Evolutionary conservation across 2,797 vertebrate genomes (phyloP).

Genomic region (Pteronotus mesoamericanus): DNA sequence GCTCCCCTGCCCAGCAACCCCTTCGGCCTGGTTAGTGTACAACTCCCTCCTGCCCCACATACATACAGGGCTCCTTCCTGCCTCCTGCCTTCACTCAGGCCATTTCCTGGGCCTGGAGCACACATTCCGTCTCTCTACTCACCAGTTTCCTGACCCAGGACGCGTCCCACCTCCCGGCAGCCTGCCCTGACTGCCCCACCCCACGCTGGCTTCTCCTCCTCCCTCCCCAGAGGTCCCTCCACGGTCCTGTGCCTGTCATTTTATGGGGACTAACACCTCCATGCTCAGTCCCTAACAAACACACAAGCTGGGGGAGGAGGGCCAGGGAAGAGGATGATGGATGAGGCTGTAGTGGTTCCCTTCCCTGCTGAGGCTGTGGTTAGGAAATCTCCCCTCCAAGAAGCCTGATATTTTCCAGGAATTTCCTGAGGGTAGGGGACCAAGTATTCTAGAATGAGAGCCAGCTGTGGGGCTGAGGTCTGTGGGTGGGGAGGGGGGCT

Average conservation of each 20-base stretch:
- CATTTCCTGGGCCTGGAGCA: not conserved
- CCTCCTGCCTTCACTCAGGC: not conserved
- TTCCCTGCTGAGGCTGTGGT: conserved; percentile 52
- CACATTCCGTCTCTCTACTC: not conserved
- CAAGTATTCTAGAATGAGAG: conserved; percentile 65
- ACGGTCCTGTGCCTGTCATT: not conserved
- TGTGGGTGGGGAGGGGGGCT: not conserved
- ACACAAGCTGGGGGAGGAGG: not conserved
- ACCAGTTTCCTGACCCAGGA: not conserved
- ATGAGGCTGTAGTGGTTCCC: conserved; percentile 4
- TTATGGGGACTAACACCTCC: conserved; percentile 2
- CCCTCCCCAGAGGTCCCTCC: not conserved
- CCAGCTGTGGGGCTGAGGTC: conserved; percentile 68
- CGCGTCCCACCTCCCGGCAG: not conserved
- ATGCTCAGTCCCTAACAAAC: not conserved
- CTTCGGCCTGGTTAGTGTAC: not conserved
- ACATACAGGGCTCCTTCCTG: not conserved
- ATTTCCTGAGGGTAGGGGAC: conserved; percentile 71
- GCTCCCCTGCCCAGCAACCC: not conserved
- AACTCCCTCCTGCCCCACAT: not conserved
- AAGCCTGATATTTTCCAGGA: conserved; percentile 76
- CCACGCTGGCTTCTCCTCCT: not conserved
- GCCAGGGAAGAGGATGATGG: conserved; percentile 39
- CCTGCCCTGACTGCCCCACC: not conserved
- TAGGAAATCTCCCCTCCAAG: conserved; percentile 56